Percentiles rank a stretch among this genome's conserved stretches.
These are phyloP conservation scores for Aurelia sp. DNA, from an alignment of 30 jellyfish, hydroid and myxozoan genomes.

Conservation along the genomic window DNA sequence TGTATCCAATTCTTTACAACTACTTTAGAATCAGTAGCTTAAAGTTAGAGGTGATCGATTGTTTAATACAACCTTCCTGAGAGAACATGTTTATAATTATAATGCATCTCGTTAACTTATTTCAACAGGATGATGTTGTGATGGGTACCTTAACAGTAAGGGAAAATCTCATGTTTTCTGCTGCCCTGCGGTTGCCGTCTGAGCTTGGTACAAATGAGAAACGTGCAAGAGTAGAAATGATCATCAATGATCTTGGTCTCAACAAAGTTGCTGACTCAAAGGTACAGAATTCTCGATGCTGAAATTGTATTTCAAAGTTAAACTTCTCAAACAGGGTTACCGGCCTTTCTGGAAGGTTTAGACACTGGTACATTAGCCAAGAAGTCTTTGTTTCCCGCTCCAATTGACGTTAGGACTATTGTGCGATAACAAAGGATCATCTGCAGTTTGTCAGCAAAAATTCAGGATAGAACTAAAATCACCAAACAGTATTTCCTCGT, in stretches of 20 bases:
- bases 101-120: neutral
- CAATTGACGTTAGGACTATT: no score
- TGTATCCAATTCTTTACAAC: no score
- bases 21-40: no score
- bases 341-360: neutral
- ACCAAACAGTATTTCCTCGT: no score
- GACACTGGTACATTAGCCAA: no score
- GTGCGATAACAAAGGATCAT: no score
- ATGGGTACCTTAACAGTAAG: conserved; percentile 99
- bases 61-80: no score
- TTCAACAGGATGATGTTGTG: conserved; percentile 89
- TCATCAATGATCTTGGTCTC: conserved; percentile 87
- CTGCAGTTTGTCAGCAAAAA: no score
- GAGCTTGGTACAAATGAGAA: conserved; percentile 58
- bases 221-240: conserved; percentile 78
- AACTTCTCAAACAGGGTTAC: neutral
- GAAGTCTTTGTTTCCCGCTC: no score
- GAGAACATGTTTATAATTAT: neutral
- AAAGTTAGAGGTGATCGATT: no score
- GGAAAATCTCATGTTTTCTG: conserved; percentile 94
- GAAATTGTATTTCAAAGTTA: neutral
- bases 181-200: conserved; percentile 90
- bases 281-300: conserved; percentile 42
- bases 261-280: conserved; percentile 76
- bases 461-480: no score